Evolutionary conservation across 1,140 invertebrate species (phyloP).

Genomic region (Heliothis virescens): DNA sequence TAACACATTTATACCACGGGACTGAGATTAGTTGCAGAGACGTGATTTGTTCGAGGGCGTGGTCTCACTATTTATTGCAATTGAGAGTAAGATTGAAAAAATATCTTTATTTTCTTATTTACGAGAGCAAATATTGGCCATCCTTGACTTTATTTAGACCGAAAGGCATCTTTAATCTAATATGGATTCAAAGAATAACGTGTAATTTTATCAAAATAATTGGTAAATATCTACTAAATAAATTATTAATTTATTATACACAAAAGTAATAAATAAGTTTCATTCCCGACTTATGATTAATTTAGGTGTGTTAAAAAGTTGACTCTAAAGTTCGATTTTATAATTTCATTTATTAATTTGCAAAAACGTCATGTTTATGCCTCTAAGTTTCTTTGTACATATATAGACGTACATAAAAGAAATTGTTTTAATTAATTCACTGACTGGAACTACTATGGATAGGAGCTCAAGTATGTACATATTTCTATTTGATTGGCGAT

Average conservation of each 20-base stretch:
- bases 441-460: not conserved
- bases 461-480: conserved; percentile 28
- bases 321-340: too few relatives aligned
- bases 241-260: too few relatives aligned
- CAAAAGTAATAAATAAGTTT: too few relatives aligned
- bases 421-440: not conserved
- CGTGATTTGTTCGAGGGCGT: conserved; percentile 16
- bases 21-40: conserved; percentile 11
- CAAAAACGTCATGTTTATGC: too few relatives aligned
- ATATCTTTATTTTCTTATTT: conserved; percentile 27
- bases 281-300: too few relatives aligned
- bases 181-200: too few relatives aligned
- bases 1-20: conserved; percentile 1
- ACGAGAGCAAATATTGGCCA: not conserved
- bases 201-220: too few relatives aligned
- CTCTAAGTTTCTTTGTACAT: too few relatives aligned
- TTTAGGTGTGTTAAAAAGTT: too few relatives aligned
- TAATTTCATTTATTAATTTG: too few relatives aligned
- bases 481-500: conserved; percentile 67
- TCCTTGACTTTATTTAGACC: not conserved
- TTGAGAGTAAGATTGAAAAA: conserved; percentile 1
- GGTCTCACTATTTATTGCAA: not conserved
- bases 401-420: too few relatives aligned
- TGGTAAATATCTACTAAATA: too few relatives aligned
- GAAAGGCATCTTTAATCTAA: not conserved